These are phyloP conservation scores for Leptodactylus fuscus DNA, from an alignment of 2,113 vertebrate genomes.

Conservation along the genomic window DNA sequence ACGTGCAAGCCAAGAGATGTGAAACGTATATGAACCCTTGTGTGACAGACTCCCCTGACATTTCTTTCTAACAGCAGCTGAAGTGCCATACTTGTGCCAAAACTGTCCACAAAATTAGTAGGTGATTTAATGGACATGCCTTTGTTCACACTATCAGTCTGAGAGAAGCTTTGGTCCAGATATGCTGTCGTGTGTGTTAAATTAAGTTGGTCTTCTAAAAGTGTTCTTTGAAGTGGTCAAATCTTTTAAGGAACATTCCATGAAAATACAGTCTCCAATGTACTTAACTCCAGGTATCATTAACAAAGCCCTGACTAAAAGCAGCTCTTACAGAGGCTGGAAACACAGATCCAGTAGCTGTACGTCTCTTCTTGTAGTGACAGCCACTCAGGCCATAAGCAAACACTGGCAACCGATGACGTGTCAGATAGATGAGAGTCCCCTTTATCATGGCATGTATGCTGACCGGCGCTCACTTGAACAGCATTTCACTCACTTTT, in stretches of 20 bases:
- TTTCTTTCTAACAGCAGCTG: slow-evolving; percentile 14
- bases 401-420: slow-evolving; percentile 80
- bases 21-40: background rate
- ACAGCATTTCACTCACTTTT: slow-evolving; percentile 65
- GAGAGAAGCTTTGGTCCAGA: background rate
- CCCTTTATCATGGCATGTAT: slow-evolving; percentile 75
- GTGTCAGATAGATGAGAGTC: slow-evolving; percentile 78
- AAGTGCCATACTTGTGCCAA: rapidly evolving
- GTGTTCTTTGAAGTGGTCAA: slow-evolving; percentile 44
- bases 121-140: background rate
- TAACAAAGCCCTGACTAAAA: slow-evolving; percentile 57
- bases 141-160: background rate
- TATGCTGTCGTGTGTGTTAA: slow-evolving; percentile 16
- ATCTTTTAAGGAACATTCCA: slow-evolving; percentile 55
- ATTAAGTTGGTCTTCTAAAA: slow-evolving; percentile 53
- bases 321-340: slow-evolving; percentile 50
- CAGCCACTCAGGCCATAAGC: slow-evolving; percentile 69
- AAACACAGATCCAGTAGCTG: slow-evolving; percentile 68
- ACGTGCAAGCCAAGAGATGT: background rate
- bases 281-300: slow-evolving; percentile 23
- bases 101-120: background rate
- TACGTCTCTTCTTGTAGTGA: slow-evolving; percentile 63
- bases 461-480: slow-evolving; percentile 74
- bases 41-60: background rate
- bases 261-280: slow-evolving; percentile 37